Evolutionary conservation across 2,888 invertebrate species (phyloP), one percentile per base, ranked within the genome.

Genomic region (Stegophylla sp.): DNA sequence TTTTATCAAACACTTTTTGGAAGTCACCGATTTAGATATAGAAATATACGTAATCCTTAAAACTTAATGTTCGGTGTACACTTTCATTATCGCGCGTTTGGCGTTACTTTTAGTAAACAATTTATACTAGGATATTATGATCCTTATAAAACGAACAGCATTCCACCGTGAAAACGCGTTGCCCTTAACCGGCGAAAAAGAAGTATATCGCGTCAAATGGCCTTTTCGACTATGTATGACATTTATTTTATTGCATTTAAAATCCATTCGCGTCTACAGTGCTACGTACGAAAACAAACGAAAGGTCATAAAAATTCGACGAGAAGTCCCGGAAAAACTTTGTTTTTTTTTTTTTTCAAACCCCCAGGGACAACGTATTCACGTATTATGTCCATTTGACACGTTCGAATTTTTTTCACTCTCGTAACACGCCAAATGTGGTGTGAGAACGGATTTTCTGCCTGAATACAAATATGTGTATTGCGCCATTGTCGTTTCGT

Each of bases 241-340:
- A 79, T 79, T 79, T 79, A 61, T 69, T 79, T 79, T 71, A 71
- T 71, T 71, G 51, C 71, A 51, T 79, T 79, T 71, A 28, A 71
- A 79, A 79, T 48, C 59, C 69, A 61, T 48, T 48, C 61, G 41
- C 34, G 59, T 71, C 69, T 61, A 41, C 41, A 69, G 67, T 45
- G 20, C 43, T 67, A 13, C 43, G n/a, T n/a, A n/a, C n/a, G n/a
- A 69, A 45, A 79, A 79, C 48, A 41, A 63, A 71, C 61, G 69
- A 79, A 79, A 79, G 79, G 79, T 79, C 79, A 79, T 71, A 63
- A 48, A 63, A 71, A 63, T 79, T 79, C 71, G 61, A 71, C 26
- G 69, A 67, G 51, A 59, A 66, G 23, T 43, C 43, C n/a, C 4
- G n/a, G 66, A 67, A 77, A 67, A 59, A 67, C 59, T 59, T 76